Base-by-base conservation (phyloP, 2,113 vertebrate species). In the Xiphias gladius region DNA sequence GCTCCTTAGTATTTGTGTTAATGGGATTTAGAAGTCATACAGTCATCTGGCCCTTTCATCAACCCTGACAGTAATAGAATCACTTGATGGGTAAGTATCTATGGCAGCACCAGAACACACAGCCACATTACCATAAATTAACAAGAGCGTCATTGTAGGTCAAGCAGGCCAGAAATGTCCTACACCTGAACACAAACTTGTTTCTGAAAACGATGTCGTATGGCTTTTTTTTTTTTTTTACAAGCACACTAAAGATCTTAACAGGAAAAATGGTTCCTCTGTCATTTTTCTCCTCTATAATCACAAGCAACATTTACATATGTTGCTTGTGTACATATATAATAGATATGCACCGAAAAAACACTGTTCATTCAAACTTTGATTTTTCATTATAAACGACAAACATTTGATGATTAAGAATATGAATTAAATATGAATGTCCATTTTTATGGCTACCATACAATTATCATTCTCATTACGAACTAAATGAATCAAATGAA, bases 51-150 rank as follows among this genome's bases (percentile, higher is more conserved):
- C 22, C 9, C n/a, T 62, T 68, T 86, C 10, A 82, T 75, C 32
- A 75, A 13, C 24, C 54, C 24, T 24, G 17, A 35, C 22, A 72
- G 74, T 39, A 58, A 39, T 0, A 82, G 54, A 67, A 64, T 17
- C 58, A 80, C 75, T 77, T 78, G 46, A 84, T 61, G 28, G 37
- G 4, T 4, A 43, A 3, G 63, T 69, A 63, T 71, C 84, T 59
- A 87, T 86, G 78, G 75, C 82, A 84, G 85, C 82, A 67, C 0
- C 4, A 24, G 16, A n/a, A 74, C 57, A 75, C 41, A 79, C 62
- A 50, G 30, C 35, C 46, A 6, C 75, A 37, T 54, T 61, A 80
- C 30, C 11, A 32, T 69, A 39, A 59, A 66, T 17, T 41, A 48
- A 57, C 22, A 58, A 24, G 5, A 43, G 13, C 16, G 9, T 50